Evolutionary conservation across 2,888 invertebrate genomes (phyloP), one percentile per base, ranked within the genome.

Genomic region (Orchestes rusci): DNA sequence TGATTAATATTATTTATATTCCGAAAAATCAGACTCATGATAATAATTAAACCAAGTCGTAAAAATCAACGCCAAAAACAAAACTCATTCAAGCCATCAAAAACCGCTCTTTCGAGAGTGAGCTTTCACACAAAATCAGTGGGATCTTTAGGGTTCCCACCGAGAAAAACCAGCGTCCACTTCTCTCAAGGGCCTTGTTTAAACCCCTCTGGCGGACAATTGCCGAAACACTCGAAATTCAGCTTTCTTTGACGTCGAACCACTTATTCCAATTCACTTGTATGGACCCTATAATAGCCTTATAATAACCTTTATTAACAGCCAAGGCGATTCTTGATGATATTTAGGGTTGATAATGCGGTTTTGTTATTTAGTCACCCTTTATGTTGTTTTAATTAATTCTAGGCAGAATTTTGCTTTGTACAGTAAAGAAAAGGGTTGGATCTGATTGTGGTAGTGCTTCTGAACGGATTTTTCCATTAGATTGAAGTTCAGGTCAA

Each of bases 151-250:
- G 50, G 45, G 39, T 50, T 50, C 50, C 50, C 50, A 50, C 50
- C 43, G 43, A 45, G 50, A 53, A 52, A 60, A 62, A 60, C 52
- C 53, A 54, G 57, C 57, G 61, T 57, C 58, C 59, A 61, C 61
- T 62, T 55, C 56, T 59, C 57, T 62, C 56, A 50, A 59, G 61
- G 54, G 56, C 56, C 58, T 56, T 52, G 52, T 56, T 56, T 53
- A 56, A 15, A 7, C 23, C 55, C 56, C 55, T 51, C 53, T 27
- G 35, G 53, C 53, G 52, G 44, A 54, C 56, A 55, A 56, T 57
- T 48, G 57, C 48, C 52, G 43, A 52, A 51, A 51, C 52, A 53
- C 54, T 56, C 45, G 48, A 57, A 54, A 48, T 54, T 56, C 56
- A 60, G 56, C 57, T 59, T 58, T 59, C 56, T 54, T 56, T 55